Evolutionary conservation across 2,797 vertebrate species (phyloP).

Genomic region (Rhincodon typus): DNA sequence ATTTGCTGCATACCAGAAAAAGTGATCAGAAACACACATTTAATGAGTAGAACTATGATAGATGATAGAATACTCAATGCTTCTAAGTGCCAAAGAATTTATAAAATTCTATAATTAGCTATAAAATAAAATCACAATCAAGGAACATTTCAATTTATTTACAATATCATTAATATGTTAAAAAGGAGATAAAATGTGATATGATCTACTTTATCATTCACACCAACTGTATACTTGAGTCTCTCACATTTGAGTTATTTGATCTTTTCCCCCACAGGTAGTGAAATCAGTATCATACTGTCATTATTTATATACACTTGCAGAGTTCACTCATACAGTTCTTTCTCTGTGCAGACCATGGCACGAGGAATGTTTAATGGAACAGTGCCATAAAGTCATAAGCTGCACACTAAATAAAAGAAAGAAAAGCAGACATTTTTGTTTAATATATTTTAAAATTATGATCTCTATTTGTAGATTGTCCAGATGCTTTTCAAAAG

Average conservation of each 20-base stretch:
- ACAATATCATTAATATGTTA: background rate
- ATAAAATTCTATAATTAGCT: background rate
- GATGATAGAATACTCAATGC: background rate
- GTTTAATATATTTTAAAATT: slow-evolving; percentile 1
- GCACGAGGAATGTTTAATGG: slow-evolving; percentile 6
- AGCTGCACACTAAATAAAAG: slow-evolving; percentile 21
- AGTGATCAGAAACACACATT: background rate
- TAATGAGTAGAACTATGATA: background rate
- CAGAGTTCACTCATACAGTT: slow-evolving; percentile 18
- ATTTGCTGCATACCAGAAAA: background rate
- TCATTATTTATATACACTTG: slow-evolving; percentile 14
- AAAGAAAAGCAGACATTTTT: slow-evolving; percentile 19
- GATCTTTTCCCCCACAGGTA: slow-evolving; percentile 6
- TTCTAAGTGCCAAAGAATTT: background rate
- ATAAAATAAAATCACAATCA: background rate
- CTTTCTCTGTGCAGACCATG: background rate
- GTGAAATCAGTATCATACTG: slow-evolving; percentile 15
- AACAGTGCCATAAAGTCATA: slow-evolving; percentile 4
- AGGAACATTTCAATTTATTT: background rate
- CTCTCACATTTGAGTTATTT: background rate
- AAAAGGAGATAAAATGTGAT: background rate
- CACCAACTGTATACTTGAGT: background rate
- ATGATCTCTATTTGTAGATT: no score
- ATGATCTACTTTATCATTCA: background rate
- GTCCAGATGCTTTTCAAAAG: slow-evolving; percentile 22